Evolutionary conservation across 2,888 invertebrate genomes (phyloP), one percentile per base, ranked within the genome.

Genomic region (Drosophila trichaetosa): DNA sequence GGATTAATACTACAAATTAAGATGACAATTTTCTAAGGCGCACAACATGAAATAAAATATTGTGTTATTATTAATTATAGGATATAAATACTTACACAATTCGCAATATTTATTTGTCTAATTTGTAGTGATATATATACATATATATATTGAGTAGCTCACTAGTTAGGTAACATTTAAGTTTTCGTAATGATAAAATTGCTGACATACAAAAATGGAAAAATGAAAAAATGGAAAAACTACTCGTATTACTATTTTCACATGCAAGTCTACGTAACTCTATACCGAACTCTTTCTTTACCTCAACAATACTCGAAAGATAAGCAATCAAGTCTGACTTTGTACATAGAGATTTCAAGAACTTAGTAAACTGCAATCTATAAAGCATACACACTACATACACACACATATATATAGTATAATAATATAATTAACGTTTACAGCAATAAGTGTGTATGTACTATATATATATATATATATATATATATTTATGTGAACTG

Each of bases 261-360:
- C 68, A 69, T 69, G 49, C 68, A 67, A 71, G 63, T 70, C 68
- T 78, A 74, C 73, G 72, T 69, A 79, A 67, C 69, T 78, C 82
- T 79, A 79, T 66, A 76, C 81, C 71, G 66, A 80, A 80, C 80
- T 84, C 82, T 84, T 85, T 84, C 86, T 84, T 87, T 76, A 85
- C 87, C 87, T 87, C 79, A 82, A 68, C 62, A 78, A 68, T 73
- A 81, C 80, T 80, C 77, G 77, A 88, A 79, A 82, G 78, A 89
- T 87, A 90, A 82, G 82, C 83, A 86, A 89, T 89, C 89, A 91
- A 91, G 91, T 91, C 91, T 91, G 91, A 91, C 90, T 91, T 91
- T 91, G 90, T 91, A 91, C 82, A 90, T 91, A 91, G 63, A 84
- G 79, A 87, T 87, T 85, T 85, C 85, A 87, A 85, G 48, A 87